Evolutionary conservation across 2,113 vertebrate species (phyloP), one percentile per base, ranked within the genome.

Genomic region (Gallinago paraguaiae): DNA sequence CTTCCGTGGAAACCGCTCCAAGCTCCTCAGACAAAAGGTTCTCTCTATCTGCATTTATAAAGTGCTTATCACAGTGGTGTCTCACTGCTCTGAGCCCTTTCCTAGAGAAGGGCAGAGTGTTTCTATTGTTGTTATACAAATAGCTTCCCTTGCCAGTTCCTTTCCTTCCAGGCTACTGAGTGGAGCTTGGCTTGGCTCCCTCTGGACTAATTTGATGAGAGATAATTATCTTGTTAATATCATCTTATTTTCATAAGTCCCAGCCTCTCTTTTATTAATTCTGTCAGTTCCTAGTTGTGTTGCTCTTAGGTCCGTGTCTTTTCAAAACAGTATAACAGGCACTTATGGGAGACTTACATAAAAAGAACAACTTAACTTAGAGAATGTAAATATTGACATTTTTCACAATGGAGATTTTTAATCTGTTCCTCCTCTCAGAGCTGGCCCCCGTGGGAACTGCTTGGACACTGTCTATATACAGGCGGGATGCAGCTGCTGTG

Each of bases 191-290:
- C 96, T 95, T 5, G 17, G 86, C 93, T 97, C 95, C 95, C 94
- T 93, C 95, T 92, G 94, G 96, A 96, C 95, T 96, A 95, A 97
- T 97, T 97, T 97, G 95, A 95, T 86, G 90, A 94, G 93, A 97
- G 96, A 97, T 97, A 97, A 97, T 97, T 97, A 97, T 97, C 95
- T 96, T 93, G 95, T 96, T 97, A 97, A 97, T 97, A 96, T 96
- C 95, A 76, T 95, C 96, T 93, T 96, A 96, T 96, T 97, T 94
- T 96, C 94, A 86, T 95, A 96, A 95, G 94, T 91, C 95, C 81
- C 95, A 95, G 96, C 88, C 88, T 96, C 96, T 96, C 94, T 54
- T 94, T 92, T 95, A 97, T 97, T 97, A 95, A 96, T 96, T 96
- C 90, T 87, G 90, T 95, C 96, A 93, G 95, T 92, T 84, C 94